phyloP scores from a whole-genome alignment of 1,140 invertebrate genomes.

The Pollicipes pollicipes region DNA sequence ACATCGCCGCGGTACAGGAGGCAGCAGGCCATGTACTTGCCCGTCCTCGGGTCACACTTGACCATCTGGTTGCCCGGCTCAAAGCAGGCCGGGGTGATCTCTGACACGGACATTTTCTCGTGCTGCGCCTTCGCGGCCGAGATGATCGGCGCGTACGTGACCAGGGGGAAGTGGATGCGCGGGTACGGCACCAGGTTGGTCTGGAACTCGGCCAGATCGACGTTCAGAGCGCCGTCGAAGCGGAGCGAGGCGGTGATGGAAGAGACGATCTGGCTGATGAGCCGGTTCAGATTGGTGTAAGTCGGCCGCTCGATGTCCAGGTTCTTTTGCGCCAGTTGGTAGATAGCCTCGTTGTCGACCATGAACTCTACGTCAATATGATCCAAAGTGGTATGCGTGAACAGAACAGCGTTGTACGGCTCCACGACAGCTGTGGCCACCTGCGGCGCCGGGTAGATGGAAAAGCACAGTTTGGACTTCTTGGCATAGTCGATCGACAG shows the following conservation, averaged over 20 bases:
- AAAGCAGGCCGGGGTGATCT: slow-evolving; percentile 69
- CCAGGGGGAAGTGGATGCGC: slow-evolving; percentile 63
- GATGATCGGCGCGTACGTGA: slow-evolving; percentile 67
- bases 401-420: slow-evolving; percentile 47
- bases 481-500: slow-evolving; percentile 36
- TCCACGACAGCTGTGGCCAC: slow-evolving; percentile 46
- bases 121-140: slow-evolving; percentile 68
- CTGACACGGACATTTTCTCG: slow-evolving; percentile 58
- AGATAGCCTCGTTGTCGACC: slow-evolving; percentile 52
- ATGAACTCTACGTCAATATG: slow-evolving; percentile 49
- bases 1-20: slow-evolving; percentile 32
- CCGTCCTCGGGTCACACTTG: slow-evolving; percentile 63
- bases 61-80: slow-evolving; percentile 79
- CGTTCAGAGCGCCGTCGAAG: slow-evolving; percentile 77
- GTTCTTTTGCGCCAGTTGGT: slow-evolving; percentile 44
- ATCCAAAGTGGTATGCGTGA: slow-evolving; percentile 46
- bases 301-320: slow-evolving; percentile 39
- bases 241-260: slow-evolving; percentile 36
- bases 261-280: slow-evolving; percentile 37
- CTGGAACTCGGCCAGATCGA: slow-evolving; percentile 76
- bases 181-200: slow-evolving; percentile 72
- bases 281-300: slow-evolving; percentile 35
- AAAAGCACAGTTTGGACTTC: slow-evolving; percentile 39
- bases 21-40: slow-evolving; percentile 39
- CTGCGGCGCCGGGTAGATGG: slow-evolving; percentile 34